Conservation (phyloP, 2,888 invertebrate species). For the Eulithis prunata region DNA sequence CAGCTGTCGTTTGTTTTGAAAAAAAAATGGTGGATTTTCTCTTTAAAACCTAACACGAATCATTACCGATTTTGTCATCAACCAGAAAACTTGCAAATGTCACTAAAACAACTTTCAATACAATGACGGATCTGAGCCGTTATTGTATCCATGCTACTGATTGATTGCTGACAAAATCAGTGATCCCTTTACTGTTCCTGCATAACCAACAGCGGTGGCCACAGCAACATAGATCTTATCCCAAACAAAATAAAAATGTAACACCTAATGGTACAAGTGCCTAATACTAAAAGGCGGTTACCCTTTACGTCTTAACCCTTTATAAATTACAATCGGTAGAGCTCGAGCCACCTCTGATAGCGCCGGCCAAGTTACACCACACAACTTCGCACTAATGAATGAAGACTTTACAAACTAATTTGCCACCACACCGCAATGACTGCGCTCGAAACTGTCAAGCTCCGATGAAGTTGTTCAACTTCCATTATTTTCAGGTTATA, state of each 20-base stretch:
- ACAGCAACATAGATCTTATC: conserved; percentile 1
- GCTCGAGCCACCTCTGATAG: conserved; percentile 38
- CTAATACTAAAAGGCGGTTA: conserved; percentile 20
- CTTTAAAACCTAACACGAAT: too few relatives aligned
- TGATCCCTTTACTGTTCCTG: too few relatives aligned
- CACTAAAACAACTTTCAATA: too few relatives aligned
- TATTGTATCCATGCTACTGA: too few relatives aligned
- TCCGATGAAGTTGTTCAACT: conserved; percentile 33
- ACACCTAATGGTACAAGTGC: conserved; percentile 12
- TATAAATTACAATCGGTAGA: conserved; percentile 54
- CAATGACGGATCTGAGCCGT: too few relatives aligned
- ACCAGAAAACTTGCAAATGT: too few relatives aligned
- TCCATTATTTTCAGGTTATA: conserved; percentile 29
- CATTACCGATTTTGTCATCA: too few relatives aligned
- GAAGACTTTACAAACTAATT: conserved; percentile 70
- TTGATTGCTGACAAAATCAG: too few relatives aligned
- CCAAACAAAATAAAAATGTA: conserved; percentile 13
- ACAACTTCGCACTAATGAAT: conserved; percentile 67
- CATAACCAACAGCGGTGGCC: too few relatives aligned
- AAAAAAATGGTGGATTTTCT: too few relatives aligned
- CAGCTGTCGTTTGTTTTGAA: too few relatives aligned
- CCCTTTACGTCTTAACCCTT: conserved; percentile 22
- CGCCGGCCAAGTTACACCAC: conserved; percentile 59
- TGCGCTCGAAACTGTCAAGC: conserved; percentile 33
- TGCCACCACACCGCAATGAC: conserved; percentile 57